Conservation (phyloP, 2,113 vertebrate species). For the Poeciliopsis retropinna region DNA sequence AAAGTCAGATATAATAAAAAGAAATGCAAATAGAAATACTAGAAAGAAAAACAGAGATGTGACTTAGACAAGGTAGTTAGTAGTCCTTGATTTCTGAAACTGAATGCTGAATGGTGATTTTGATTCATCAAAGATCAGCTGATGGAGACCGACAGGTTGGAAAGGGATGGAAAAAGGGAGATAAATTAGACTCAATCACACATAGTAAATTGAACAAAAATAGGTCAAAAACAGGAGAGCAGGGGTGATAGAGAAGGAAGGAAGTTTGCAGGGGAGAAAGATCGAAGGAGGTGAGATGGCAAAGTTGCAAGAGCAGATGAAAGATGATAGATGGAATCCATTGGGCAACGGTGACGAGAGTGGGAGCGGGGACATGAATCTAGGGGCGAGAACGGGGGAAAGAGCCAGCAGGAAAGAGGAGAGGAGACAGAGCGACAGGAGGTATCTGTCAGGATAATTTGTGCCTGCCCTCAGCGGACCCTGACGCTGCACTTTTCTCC, state of each 20-base stretch:
- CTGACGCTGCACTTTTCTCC: constrained; percentile 74
- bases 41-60: constrained; percentile 10
- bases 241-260: constrained; percentile 16
- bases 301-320: constrained; percentile 41
- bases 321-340: constrained; percentile 64
- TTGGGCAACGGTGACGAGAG: constrained; percentile 20
- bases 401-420: constrained; percentile 45
- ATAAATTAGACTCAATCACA: constrained; percentile 8
- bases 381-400: constrained; percentile 32
- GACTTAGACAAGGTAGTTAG: constrained; percentile 38
- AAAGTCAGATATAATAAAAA: constrained; percentile 16
- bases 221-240: constrained; percentile 1
- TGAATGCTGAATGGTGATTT: constrained; percentile 66
- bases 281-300: constrained; percentile 20
- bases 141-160: constrained; percentile 14
- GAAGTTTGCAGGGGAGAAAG: background rate
- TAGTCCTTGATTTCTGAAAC: constrained; percentile 47
- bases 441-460: constrained; percentile 73
- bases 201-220: background rate
- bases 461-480: constrained; percentile 66
- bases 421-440: constrained; percentile 37
- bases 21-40: constrained; percentile 17
- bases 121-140: constrained; percentile 39
- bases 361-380: constrained; percentile 41
- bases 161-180: background rate